Conservation (phyloP, 2,797 vertebrate genomes). For the Gymnodraco acuticeps region DNA sequence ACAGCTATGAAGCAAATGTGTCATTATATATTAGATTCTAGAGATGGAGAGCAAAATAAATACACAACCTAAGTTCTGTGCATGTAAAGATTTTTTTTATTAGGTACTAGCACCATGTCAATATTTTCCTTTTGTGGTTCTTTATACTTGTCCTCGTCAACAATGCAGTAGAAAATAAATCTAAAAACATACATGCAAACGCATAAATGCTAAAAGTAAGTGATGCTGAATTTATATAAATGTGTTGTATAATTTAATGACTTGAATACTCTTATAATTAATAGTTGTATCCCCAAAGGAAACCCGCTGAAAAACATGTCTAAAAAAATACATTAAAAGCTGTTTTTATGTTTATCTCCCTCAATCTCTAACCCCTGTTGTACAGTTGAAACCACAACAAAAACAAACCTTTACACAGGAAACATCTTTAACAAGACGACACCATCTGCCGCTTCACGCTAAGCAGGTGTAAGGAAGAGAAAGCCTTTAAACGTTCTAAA, state of each 20-base stretch:
- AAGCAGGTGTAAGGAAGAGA: slow-evolving; percentile 60
- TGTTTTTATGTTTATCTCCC: neutral
- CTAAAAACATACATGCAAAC: too few species aligned
- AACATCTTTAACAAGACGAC: slow-evolving; percentile 43
- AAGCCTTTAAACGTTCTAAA: slow-evolving; percentile 34
- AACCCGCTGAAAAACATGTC: neutral
- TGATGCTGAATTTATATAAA: too few species aligned
- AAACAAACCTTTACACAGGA: slow-evolving; percentile 21
- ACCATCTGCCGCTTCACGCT: slow-evolving; percentile 57
- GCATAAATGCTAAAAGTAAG: too few species aligned
- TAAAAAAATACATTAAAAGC: neutral
- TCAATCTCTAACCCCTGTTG: neutral
- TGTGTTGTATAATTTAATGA: neutral
- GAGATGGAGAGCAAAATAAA: neutral
- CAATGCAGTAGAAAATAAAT: neutral
- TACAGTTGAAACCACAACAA: slow-evolving; percentile 37
- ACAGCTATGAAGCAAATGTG: neutral
- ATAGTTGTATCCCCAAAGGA: neutral
- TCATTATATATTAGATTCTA: neutral
- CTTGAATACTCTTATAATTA: neutral
- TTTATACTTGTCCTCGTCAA: neutral
- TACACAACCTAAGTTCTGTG: neutral
- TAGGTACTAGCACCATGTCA: neutral
- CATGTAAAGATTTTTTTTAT: neutral
- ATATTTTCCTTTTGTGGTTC: neutral